These are phyloP conservation scores for Sarcophaga peregrina DNA, from an alignment of 1,140 invertebrate species.

Conservation along the genomic window DNA sequence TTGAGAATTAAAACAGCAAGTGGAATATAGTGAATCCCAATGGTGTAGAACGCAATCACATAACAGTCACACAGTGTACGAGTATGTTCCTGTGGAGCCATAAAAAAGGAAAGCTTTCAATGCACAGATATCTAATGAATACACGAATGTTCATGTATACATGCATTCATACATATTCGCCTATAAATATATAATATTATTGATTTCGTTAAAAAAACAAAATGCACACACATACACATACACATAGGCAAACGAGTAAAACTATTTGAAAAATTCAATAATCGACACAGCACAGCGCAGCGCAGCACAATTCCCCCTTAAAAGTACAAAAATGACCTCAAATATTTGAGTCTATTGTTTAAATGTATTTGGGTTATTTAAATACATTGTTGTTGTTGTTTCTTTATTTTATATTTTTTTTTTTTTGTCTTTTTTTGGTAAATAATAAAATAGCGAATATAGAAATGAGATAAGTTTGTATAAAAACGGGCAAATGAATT, in stretches of 20 bases:
- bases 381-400: neutral
- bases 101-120: too few relatives aligned
- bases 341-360: conserved; percentile 15
- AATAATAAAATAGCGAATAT: neutral
- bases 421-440: neutral
- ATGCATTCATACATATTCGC: neutral
- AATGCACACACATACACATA: neutral
- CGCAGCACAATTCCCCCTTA: neutral
- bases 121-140: too few relatives aligned
- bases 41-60: too few relatives aligned
- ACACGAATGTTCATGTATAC: neutral
- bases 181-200: conserved; percentile 11
- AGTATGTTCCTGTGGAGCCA: too few relatives aligned
- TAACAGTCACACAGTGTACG: too few relatives aligned
- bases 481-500: neutral
- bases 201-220: neutral
- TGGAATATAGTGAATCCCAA: too few relatives aligned
- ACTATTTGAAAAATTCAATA: conserved; percentile 12
- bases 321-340: neutral
- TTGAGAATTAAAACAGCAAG: too few relatives aligned
- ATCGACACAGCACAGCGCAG: neutral
- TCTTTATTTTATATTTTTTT: neutral
- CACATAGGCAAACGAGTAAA: neutral
- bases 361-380: conserved; percentile 10
- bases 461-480: conserved; percentile 11